Percentiles rank a stretch among this genome's conserved stretches.
Conservation (phyloP, 2,888 invertebrate species). For the Rhingia rostrata region DNA sequence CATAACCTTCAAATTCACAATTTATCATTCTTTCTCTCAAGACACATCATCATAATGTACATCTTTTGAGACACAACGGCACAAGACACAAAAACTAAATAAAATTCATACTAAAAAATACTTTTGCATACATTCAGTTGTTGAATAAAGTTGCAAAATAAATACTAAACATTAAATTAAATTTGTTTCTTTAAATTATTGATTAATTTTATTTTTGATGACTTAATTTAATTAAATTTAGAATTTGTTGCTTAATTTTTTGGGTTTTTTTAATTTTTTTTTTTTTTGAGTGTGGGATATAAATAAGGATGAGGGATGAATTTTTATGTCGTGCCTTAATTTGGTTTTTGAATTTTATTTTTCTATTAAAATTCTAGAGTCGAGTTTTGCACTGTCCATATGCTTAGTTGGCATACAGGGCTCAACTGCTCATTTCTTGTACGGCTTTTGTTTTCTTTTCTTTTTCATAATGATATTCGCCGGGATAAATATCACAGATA, state of each 20-base stretch:
- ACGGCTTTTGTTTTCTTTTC: slow-evolving; percentile 37
- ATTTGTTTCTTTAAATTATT: slow-evolving; percentile 24
- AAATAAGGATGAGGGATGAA: slow-evolving; percentile 66
- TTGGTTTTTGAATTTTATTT: slow-evolving; percentile 2
- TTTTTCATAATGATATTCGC: slow-evolving; percentile 57
- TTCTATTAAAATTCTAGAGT: slow-evolving; percentile 6
- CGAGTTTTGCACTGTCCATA: slow-evolving; percentile 5
- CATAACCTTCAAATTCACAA: slow-evolving; percentile 40
- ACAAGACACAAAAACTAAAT: slow-evolving; percentile 1
- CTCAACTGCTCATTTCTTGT: background rate
- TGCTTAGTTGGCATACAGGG: slow-evolving; percentile 3
- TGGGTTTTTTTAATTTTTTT: slow-evolving; percentile 25
- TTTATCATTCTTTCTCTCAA: slow-evolving; percentile 24
- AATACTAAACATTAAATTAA: slow-evolving; percentile 52
- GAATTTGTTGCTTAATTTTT: slow-evolving; percentile 46
- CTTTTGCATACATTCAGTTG: slow-evolving; percentile 30
- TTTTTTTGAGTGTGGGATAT: slow-evolving; percentile 28
- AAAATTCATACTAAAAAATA: slow-evolving; percentile 43
- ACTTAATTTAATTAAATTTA: slow-evolving; percentile 55
- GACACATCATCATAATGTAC: slow-evolving; percentile 8
- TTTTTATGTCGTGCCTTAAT: background rate
- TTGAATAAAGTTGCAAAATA: slow-evolving; percentile 60
- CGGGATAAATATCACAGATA: slow-evolving; percentile 68
- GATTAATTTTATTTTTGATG: slow-evolving; percentile 3
- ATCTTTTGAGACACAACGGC: slow-evolving; percentile 29